Conservation (phyloP, 2,888 invertebrate genomes). For the Diogma glabrata region DNA sequence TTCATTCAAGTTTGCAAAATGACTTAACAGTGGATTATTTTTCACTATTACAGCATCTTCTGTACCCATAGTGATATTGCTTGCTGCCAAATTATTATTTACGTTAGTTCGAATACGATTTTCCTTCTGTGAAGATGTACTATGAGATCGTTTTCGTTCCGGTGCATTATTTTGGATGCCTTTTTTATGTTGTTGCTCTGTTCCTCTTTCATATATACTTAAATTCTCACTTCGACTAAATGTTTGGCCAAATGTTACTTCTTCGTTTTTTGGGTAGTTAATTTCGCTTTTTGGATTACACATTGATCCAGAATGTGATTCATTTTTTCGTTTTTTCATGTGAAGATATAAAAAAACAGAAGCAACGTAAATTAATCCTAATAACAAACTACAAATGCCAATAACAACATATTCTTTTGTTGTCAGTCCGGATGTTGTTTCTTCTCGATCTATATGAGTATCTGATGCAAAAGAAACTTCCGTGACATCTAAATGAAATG, state of each 20-base stretch:
- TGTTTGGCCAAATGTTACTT: conserved; percentile 34
- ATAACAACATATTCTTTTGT: conserved; percentile 73
- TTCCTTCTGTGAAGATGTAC: neutral
- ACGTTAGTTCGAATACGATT: no score
- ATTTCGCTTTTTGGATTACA: conserved; percentile 34
- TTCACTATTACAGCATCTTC: conserved; percentile 63
- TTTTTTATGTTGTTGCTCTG: neutral
- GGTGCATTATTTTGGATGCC: neutral
- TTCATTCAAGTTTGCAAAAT: conserved; percentile 45
- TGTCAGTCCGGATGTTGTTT: conserved; percentile 48
- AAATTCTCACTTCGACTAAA: conserved; percentile 33
- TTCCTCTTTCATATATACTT: conserved; percentile 21
- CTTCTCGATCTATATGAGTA: conserved; percentile 44
- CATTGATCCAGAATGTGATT: conserved; percentile 28
- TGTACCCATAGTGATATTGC: conserved; percentile 26
- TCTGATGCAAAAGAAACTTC: conserved; percentile 67
- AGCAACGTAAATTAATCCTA: conserved; percentile 78
- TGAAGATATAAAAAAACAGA: conserved; percentile 75
- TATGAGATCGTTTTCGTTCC: neutral
- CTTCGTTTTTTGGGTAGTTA: conserved; percentile 38
- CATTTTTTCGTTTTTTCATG: conserved; percentile 50
- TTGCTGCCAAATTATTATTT: conserved; percentile 39
- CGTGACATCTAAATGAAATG: conserved; percentile 51
- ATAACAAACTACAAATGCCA: conserved; percentile 67
- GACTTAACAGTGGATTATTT: conserved; percentile 61